phyloP scores from a whole-genome alignment of 2,797 vertebrate genomes.

The Diplodus sargus region DNA sequence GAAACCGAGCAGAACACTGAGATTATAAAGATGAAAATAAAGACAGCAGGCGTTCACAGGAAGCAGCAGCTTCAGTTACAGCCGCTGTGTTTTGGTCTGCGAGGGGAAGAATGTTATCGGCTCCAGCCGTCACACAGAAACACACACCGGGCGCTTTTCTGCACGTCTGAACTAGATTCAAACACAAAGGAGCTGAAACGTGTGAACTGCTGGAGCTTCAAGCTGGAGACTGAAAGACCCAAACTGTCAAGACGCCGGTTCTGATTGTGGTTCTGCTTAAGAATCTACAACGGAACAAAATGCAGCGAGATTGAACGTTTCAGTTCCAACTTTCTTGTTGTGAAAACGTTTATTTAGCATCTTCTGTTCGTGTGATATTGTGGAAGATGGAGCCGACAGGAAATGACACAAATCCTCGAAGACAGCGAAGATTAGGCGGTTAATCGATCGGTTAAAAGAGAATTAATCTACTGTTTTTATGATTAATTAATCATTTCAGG shows the following conservation, averaged over 20 bases:
- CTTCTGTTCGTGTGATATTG: no score
- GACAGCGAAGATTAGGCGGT: no score
- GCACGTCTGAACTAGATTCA: neutral
- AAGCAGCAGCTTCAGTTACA: slow-evolving; percentile 10
- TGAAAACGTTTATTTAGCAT: no score
- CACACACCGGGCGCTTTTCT: neutral
- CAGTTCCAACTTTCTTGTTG: no score
- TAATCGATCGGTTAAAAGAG: no score
- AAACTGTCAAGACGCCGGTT: neutral
- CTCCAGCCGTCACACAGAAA: neutral
- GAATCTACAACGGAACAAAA: no score
- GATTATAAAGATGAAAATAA: neutral
- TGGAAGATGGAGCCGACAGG: neutral
- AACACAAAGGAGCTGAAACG: neutral
- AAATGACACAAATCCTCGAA: neutral
- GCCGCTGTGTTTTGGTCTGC: neutral
- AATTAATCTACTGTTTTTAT: no score
- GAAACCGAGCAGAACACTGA: neutral
- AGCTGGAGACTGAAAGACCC: neutral
- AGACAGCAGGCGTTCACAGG: slow-evolving; percentile 3
- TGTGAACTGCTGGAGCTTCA: neutral
- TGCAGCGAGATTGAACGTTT: no score
- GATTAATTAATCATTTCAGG: no score
- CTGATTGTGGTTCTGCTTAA: no score
- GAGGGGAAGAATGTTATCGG: neutral